These are phyloP conservation scores for Psophia crepitans DNA, from an alignment of 2,113 vertebrate genomes.

Conservation along the genomic window DNA sequence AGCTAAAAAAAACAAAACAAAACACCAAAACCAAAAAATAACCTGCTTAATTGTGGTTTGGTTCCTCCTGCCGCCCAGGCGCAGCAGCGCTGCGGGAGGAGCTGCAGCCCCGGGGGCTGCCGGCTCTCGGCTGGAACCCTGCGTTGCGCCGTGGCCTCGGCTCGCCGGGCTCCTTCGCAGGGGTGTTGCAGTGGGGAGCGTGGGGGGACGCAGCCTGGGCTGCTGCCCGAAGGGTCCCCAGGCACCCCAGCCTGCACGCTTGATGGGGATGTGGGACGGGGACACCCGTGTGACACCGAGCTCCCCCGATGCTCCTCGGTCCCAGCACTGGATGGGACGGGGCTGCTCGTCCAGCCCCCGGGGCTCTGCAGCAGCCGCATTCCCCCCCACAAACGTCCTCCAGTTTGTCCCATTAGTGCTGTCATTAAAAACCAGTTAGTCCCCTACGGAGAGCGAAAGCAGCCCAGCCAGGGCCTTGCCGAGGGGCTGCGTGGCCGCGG, in stretches of 20 bases:
- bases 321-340: background rate
- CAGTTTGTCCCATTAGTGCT: slow-evolving; percentile 78
- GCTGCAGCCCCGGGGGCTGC: background rate
- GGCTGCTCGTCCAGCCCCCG: background rate
- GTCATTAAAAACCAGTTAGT: slow-evolving; percentile 71
- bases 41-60: background rate
- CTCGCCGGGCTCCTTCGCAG: rapidly evolving
- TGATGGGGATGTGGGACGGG: rapidly evolving
- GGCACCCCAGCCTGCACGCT: background rate
- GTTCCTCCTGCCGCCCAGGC: background rate
- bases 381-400: slow-evolving; percentile 62
- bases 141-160: background rate
- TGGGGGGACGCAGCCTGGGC: background rate
- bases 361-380: background rate
- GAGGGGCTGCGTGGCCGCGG: background rate
- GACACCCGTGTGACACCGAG: rapidly evolving
- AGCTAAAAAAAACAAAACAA: background rate
- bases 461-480: background rate
- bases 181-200: rapidly evolving
- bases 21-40: too few relatives aligned
- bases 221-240: background rate
- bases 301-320: background rate
- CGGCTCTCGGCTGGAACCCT: rapidly evolving
- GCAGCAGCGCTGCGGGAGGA: rapidly evolving
- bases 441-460: slow-evolving; percentile 66